phyloP scores from a whole-genome alignment of 2,888 invertebrate genomes.

The Sinelater perroti region DNA sequence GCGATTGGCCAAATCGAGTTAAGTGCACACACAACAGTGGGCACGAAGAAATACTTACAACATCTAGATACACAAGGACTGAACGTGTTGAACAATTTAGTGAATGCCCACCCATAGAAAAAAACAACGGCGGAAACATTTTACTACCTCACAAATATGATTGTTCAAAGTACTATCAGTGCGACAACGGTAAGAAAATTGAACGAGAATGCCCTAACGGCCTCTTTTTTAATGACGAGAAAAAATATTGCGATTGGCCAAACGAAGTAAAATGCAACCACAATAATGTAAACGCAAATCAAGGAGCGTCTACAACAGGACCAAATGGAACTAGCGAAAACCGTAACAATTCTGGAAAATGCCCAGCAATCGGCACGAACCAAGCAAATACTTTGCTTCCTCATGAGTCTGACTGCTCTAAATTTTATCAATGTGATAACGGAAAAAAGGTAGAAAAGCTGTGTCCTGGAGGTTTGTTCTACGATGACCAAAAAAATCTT shows the following conservation, averaged over 20 bases:
- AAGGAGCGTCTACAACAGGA: too few species aligned
- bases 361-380: not conserved
- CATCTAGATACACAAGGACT: not conserved
- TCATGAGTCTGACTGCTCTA: constrained; percentile 33
- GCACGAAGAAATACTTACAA: not conserved
- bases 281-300: too few species aligned
- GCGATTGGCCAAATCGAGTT: constrained; percentile 41
- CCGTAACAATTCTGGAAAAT: not conserved
- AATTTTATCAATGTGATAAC: constrained; percentile 40
- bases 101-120: too few species aligned
- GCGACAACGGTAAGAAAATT: not conserved
- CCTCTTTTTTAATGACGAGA: not conserved
- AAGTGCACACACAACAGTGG: constrained; percentile 13
- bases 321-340: constrained; percentile 28
- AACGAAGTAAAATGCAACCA: too few species aligned
- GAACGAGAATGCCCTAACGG: not conserved
- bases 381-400: constrained; percentile 16
- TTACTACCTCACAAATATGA: constrained; percentile 13
- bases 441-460: constrained; percentile 28
- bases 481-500: constrained; percentile 16
- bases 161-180: constrained; percentile 13
- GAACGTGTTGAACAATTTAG: too few species aligned
- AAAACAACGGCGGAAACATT: too few species aligned
- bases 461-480: constrained; percentile 36
- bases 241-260: not conserved